phyloP scores from a whole-genome alignment of 2,113 vertebrate genomes.

The Psammodynastes pulverulentus region DNA sequence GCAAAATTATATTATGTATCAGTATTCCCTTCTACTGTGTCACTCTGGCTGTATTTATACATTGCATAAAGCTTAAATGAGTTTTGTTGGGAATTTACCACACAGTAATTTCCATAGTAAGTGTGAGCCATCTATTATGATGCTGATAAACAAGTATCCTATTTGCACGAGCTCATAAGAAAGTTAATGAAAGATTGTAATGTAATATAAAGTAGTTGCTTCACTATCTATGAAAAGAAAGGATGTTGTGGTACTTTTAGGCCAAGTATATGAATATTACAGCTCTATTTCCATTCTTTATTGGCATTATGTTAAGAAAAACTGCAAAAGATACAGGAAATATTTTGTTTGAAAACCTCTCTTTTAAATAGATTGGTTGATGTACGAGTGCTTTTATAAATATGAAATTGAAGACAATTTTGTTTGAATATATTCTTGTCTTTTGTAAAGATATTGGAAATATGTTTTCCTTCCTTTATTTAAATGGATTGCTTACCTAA shows the following conservation, averaged over 20 bases:
- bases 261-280: background rate
- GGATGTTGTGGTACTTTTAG: background rate
- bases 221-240: background rate
- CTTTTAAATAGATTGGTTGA: background rate
- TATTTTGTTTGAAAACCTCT: background rate
- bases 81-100: background rate
- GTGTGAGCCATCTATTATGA: background rate
- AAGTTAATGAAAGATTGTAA: background rate
- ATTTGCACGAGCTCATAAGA: background rate
- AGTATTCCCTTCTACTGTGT: background rate
- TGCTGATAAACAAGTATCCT: background rate
- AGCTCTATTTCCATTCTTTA: background rate
- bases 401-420: background rate
- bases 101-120: background rate
- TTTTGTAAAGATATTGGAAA: background rate
- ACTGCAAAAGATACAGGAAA: background rate
- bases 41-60: background rate
- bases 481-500: conserved; percentile 33
- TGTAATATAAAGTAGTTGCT: background rate
- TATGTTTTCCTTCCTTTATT: background rate
- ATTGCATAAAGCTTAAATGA: background rate
- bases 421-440: background rate
- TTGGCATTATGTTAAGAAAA: background rate
- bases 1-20: background rate
- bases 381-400: background rate